Evolutionary conservation across 2,113 vertebrate genomes (phyloP), one percentile per base, ranked within the genome.

Genomic region (Ancistrus triradiatus): DNA sequence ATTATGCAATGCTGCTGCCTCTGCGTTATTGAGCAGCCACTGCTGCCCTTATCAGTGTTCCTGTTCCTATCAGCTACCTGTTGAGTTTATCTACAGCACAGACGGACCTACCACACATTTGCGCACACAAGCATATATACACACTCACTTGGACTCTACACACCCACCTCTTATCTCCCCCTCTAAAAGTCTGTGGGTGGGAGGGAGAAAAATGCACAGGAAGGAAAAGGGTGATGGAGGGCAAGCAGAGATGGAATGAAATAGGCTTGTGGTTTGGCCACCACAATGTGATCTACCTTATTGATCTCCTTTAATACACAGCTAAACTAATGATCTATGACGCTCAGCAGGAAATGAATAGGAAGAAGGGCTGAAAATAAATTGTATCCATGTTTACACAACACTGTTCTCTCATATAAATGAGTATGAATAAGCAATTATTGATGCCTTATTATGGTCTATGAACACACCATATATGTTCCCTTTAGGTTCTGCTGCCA

Each of bases 281-380:
- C 18, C 31, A 81, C 85, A 74, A 77, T 80, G 80, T 75, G 74
- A 58, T 59, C 80, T 76, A 37, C 66, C 71, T 61, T 78, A 86
- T 87, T 53, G 83, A 89, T 87, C 80, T 66, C 33, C 60, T 58
- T 82, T 78, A 78, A 78, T 87, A 87, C 91, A 85, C 87, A 89
- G 84, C 63, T 79, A 85, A 82, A 71, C 33, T 13, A 66, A 77
- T 60, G 80, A 83, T 83, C 67, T 46, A 65, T 33, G 37, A 35
- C 63, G 68, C 27, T 0, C 4, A 4, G 10, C 59, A 79, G 73
- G 59, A 67, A 0, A n/a, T n/a, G n/a, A n/a, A n/a, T n/a, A n/a
- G 9, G 2, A 1, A 37, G 70, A 69, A 24, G 40, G 66, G 22
- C 19, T 62, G 52, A 56, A 57, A 22, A 37, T 0, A 0, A 0